Conservation (phyloP, 2,888 invertebrate genomes). For the Drosophila neutralis region DNA sequence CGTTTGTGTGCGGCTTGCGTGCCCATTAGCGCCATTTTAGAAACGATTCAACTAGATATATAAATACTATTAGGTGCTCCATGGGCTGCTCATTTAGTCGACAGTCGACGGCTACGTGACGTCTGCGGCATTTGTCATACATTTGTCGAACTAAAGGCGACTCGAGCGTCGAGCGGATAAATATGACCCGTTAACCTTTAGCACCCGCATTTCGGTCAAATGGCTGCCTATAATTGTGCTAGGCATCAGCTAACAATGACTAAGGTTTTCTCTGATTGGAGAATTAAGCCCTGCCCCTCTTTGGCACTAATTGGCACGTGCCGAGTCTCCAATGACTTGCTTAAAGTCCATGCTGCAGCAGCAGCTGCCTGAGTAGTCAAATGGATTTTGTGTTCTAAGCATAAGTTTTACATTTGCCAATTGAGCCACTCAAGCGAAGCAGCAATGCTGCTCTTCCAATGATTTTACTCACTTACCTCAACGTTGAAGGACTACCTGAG, state of each 20-base stretch:
- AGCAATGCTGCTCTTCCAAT: constrained; percentile 10
- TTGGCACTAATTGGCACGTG: constrained; percentile 69
- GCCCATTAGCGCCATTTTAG: constrained; percentile 79
- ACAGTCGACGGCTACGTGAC: constrained; percentile 54
- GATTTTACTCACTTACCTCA: background rate
- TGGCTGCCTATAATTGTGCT: constrained; percentile 54
- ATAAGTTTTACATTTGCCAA: constrained; percentile 44
- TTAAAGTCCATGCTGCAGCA: constrained; percentile 40
- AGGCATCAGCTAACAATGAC: constrained; percentile 37
- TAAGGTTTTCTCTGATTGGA: constrained; percentile 28
- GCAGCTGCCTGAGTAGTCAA: constrained; percentile 39
- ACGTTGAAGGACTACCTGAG: constrained; percentile 9
- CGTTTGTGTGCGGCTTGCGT: constrained; percentile 40
- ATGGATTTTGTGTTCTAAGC: constrained; percentile 16
- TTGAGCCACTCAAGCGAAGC: constrained; percentile 26
- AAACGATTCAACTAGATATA: constrained; percentile 59
- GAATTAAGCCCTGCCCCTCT: constrained; percentile 8
- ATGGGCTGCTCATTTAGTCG: constrained; percentile 42
- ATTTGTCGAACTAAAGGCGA: constrained; percentile 14
- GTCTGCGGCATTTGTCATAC: constrained; percentile 51
- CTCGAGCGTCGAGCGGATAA: background rate
- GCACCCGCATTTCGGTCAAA: constrained; percentile 29
- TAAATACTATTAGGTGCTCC: constrained; percentile 46
- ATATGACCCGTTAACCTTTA: constrained; percentile 38
- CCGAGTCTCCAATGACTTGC: constrained; percentile 67